These are phyloP conservation scores for Brachyistius frenatus DNA, from an alignment of 2,113 vertebrate species.

Conservation along the genomic window DNA sequence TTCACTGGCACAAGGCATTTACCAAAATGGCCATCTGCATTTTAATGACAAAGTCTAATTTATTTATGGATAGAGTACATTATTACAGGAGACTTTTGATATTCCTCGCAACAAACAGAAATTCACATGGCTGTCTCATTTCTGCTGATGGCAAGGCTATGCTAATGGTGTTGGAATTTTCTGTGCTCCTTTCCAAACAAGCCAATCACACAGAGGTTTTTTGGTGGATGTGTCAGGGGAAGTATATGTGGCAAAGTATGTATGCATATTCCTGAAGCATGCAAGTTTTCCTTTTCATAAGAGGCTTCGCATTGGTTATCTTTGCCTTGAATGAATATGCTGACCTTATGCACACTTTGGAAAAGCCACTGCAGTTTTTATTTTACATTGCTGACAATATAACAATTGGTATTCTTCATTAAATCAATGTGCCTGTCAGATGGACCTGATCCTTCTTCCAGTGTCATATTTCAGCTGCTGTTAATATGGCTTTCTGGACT, in stretches of 20 bases:
- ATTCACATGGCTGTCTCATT: constrained; percentile 57
- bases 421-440: neutral
- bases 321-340: constrained; percentile 19
- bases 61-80: constrained; percentile 57
- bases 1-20: constrained; percentile 55
- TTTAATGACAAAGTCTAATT: constrained; percentile 75
- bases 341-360: constrained; percentile 29
- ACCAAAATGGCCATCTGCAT: constrained; percentile 72
- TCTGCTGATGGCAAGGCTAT: constrained; percentile 78
- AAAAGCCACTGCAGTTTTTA: constrained; percentile 23
- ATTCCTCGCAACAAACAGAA: constrained; percentile 51
- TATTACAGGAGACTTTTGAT: constrained; percentile 56
- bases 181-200: constrained; percentile 64
- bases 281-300: constrained; percentile 31
- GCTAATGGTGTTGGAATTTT: constrained; percentile 71
- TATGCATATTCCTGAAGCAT: constrained; percentile 44
- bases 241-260: constrained; percentile 38
- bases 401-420: constrained; percentile 17
- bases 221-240: constrained; percentile 24
- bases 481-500: neutral
- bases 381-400: constrained; percentile 12
- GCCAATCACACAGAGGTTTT: constrained; percentile 53
- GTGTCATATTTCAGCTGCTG: neutral
- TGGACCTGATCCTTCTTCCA: neutral
- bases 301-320: constrained; percentile 39